phyloP scores from a whole-genome alignment of 2,113 vertebrate genomes.

The Dicrurus megarhynchus region DNA sequence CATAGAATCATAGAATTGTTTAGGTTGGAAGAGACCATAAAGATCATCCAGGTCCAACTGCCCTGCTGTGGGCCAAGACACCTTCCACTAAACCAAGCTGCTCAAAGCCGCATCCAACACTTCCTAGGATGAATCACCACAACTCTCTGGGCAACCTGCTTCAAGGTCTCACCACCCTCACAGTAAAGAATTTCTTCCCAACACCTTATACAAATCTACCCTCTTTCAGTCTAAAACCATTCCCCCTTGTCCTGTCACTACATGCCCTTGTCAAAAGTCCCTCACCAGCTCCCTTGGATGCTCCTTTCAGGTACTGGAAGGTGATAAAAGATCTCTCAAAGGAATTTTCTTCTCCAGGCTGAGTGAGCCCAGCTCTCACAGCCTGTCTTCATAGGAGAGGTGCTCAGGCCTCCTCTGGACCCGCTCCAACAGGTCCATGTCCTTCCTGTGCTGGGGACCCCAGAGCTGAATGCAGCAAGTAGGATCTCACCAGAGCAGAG shows the following conservation, averaged over 20 bases:
- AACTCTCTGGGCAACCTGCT: neutral
- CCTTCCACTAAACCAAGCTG: neutral
- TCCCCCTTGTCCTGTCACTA: neutral
- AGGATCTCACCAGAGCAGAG: neutral
- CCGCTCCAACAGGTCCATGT: rapidly evolving
- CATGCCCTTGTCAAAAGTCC: neutral
- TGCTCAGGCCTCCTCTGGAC: neutral
- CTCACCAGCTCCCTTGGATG: neutral
- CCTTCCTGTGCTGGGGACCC: neutral
- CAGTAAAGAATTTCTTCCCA: neutral
- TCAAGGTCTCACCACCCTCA: neutral
- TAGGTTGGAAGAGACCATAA: neutral
- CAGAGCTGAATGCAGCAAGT: neutral
- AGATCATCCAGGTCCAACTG: neutral
- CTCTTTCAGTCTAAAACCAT: neutral
- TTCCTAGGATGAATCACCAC: neutral
- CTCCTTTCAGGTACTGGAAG: neutral
- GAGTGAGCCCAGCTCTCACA: neutral
- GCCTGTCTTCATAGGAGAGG: neutral
- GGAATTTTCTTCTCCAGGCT: neutral
- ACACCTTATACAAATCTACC: neutral
- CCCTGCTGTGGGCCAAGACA: neutral
- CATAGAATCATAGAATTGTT: neutral
- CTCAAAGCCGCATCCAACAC: neutral
- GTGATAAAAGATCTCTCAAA: neutral